These are phyloP conservation scores for Camponotus vicinus DNA, from an alignment of 1,140 invertebrate genomes.

Conservation along the genomic window DNA sequence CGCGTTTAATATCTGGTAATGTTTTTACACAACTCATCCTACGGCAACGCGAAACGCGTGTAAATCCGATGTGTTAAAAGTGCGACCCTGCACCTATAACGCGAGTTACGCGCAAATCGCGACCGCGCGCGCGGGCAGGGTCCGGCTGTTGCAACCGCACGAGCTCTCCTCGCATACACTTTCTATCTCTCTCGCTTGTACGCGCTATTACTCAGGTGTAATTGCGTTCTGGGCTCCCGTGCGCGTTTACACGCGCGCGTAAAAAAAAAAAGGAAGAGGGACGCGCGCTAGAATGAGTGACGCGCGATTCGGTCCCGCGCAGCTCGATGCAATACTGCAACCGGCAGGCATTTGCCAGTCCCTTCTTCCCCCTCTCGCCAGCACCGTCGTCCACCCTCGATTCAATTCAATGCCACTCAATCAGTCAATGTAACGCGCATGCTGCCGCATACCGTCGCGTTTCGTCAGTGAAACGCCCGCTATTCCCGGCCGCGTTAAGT, in stretches of 20 bases:
- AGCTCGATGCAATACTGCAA: constrained; percentile 71
- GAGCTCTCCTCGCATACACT: constrained; percentile 39
- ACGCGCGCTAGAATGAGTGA: constrained; percentile 35
- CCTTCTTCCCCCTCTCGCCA: constrained; percentile 53
- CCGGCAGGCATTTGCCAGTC: constrained; percentile 81
- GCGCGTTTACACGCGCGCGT: constrained; percentile 59
- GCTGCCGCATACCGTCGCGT: constrained; percentile 79
- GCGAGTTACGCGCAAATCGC: constrained; percentile 54
- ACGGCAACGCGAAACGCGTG: constrained; percentile 7
- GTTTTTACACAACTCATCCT: constrained; percentile 34
- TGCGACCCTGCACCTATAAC: constrained; percentile 36
- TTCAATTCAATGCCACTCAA: constrained; percentile 86
- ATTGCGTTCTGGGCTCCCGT: constrained; percentile 75
- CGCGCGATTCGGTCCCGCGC: constrained; percentile 63
- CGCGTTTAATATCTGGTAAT: constrained; percentile 55
- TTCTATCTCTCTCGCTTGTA: constrained; percentile 53
- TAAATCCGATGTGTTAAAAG: constrained; percentile 37
- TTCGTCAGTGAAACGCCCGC: constrained; percentile 77
- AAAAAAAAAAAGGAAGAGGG: constrained; percentile 58
- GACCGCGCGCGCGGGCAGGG: neutral
- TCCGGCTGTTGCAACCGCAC: constrained; percentile 68
- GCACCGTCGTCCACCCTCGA: constrained; percentile 78
- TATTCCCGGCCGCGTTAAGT: constrained; percentile 71
- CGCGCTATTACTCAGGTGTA: constrained; percentile 82
- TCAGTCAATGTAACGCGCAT: constrained; percentile 85